phyloP scores from a whole-genome alignment of 2,113 vertebrate genomes.

The Bolborhynchus lineola region DNA sequence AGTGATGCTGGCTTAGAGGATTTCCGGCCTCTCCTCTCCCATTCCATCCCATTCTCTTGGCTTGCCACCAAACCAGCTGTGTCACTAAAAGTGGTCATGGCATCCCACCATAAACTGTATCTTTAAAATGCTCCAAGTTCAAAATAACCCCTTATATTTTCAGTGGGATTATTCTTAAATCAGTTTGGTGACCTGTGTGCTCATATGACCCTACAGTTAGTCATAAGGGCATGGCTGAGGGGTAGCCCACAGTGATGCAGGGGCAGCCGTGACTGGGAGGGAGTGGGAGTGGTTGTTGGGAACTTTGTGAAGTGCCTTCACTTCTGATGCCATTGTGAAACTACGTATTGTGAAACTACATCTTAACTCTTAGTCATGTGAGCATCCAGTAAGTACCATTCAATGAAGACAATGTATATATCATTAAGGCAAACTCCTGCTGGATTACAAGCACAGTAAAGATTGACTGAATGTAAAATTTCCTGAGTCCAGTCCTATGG shows the following conservation, averaged over 20 bases:
- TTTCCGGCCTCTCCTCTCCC: conserved; percentile 20
- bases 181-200: conserved; percentile 34
- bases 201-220: background rate
- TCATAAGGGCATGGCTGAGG: background rate
- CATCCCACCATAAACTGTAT: conserved; percentile 30
- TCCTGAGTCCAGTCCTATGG: background rate
- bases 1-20: conserved; percentile 39
- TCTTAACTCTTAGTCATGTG: background rate
- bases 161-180: conserved; percentile 39
- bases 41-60: background rate
- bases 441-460: background rate
- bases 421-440: background rate
- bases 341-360: background rate
- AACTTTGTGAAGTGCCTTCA: background rate
- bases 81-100: conserved; percentile 47
- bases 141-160: conserved; percentile 53
- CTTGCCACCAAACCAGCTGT: conserved; percentile 56
- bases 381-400: background rate
- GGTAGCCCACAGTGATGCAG: background rate
- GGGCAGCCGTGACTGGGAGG: background rate
- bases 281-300: background rate
- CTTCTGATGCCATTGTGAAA: background rate
- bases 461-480: background rate
- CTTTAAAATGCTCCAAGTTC: conserved; percentile 41
- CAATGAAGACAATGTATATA: background rate